phyloP scores from a whole-genome alignment of 2,113 vertebrate genomes.

The Edolisoma coerulescens region DNA sequence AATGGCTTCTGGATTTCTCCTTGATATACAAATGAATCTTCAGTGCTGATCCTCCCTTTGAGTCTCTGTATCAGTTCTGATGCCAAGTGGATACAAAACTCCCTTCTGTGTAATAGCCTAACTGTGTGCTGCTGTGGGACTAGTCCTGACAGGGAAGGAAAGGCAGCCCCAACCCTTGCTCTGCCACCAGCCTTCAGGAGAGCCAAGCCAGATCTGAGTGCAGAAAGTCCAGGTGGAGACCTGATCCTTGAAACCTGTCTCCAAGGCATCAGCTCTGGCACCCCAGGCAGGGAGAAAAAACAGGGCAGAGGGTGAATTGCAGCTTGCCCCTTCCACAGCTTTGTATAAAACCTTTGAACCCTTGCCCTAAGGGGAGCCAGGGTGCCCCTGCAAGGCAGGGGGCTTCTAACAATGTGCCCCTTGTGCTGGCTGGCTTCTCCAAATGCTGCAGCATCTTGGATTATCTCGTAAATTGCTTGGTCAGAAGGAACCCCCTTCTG shows the following conservation, averaged over 20 bases:
- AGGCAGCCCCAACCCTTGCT: not conserved
- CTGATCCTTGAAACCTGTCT: not conserved
- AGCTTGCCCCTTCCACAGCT: not conserved
- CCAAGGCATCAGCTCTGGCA: not conserved
- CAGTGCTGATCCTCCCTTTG: not conserved
- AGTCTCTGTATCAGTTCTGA: not conserved
- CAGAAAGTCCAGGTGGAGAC: not conserved
- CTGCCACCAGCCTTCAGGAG: not conserved
- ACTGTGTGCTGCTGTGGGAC: not conserved
- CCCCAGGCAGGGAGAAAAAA: not conserved
- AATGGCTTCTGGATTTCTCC: constrained; percentile 42
- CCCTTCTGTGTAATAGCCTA: not conserved
- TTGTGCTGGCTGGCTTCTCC: not conserved
- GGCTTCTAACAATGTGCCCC: constrained; percentile 17
- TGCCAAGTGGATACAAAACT: constrained; percentile 42
- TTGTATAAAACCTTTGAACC: constrained; percentile 31
- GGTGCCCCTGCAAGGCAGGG: not conserved
- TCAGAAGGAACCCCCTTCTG: constrained; percentile 2
- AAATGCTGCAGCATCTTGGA: not conserved
- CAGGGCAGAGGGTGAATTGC: not conserved
- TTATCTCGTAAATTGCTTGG: not conserved
- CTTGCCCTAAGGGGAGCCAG: constrained; percentile 16
- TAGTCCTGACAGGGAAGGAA: not conserved
- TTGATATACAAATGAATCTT: constrained; percentile 14
- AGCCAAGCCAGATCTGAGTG: not conserved